Evolutionary conservation across 2,888 invertebrate genomes (phyloP), one percentile per base, ranked within the genome.

Genomic region (Oscheius sp.): DNA sequence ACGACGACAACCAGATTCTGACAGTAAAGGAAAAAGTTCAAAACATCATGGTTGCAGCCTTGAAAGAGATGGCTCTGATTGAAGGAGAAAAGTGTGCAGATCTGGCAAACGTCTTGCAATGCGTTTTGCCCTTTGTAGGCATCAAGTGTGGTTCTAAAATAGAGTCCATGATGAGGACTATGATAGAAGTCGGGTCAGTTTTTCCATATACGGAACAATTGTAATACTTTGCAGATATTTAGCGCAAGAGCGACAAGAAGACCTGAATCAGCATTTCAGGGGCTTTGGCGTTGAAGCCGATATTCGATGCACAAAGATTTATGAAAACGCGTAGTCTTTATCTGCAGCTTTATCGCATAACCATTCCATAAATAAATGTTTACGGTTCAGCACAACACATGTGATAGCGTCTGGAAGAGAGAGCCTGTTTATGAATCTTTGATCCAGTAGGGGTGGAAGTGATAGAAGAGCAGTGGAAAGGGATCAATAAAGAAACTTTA

Each of bases 61-160:
- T 81, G 13, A 62, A 70, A 58, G 42, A 58, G 21, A 81, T 81
- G 9, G 72, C 81, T 29, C 73, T 76, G 0, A 78, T 81, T 42
- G 81, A 81, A 59, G 79, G 58, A 33, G 81, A 81, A 60, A 79
- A 79, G 51, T 81, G 81, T 55, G 75, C 76, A 2, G 76, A 74
- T 1, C 55, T 81, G 42, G 72, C 73, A 9, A 73, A 75, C 63
- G 81, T 79, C 0, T 21, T 81, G 33, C 73, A 78, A 33, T 81
- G 81, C 68, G 76, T 81, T 1, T 70, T 76, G 68, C 81, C 81
- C 21, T 65, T 70, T 60, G 70, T 81, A 21, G 74, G 75, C 29
- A 71, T 74, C 48, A 77, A 79, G 37, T 81, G 81, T 58, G 81
- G 81, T 1, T 9, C 57, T 2, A 77, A 79, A 74, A 76, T 76